Conservation (phyloP, 2,113 vertebrate species). For the Arothron firmamentum region DNA sequence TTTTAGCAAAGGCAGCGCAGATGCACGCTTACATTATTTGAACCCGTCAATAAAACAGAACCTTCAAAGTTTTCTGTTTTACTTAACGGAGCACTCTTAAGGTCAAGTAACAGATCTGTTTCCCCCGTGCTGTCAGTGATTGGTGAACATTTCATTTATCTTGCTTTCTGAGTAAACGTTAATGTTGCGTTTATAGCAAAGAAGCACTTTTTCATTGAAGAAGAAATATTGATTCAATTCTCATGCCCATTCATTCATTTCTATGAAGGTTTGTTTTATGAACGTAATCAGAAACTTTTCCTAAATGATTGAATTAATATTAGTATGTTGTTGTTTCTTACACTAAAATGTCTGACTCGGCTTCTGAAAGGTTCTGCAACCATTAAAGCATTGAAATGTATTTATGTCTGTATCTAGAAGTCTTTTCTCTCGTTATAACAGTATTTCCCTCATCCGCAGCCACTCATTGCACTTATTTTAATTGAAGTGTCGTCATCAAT, state of each 20-base stretch:
- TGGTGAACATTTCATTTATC: conserved; percentile 7
- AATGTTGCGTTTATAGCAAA: conserved; percentile 32
- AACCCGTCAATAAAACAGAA: too few relatives aligned
- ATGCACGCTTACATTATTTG: too few relatives aligned
- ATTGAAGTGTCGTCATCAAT: conserved; percentile 55
- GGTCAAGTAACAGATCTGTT: conserved; percentile 3
- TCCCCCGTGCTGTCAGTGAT: conserved; percentile 11
- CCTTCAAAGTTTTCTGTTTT: not conserved
- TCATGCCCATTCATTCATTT: conserved; percentile 22
- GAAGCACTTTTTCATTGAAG: conserved; percentile 31
- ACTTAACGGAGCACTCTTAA: not conserved
- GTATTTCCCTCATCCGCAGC: conserved; percentile 41
- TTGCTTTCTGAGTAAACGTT: conserved; percentile 19
- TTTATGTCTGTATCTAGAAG: conserved; percentile 46
- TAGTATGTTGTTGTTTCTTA: conserved; percentile 4
- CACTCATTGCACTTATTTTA: conserved; percentile 53
- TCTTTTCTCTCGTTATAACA: conserved; percentile 37
- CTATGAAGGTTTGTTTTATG: conserved; percentile 39
- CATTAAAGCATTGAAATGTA: conserved; percentile 21
- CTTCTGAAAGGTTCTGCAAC: not conserved
- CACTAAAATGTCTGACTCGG: conserved; percentile 2
- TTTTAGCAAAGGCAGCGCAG: too few relatives aligned
- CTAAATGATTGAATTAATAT: not conserved
- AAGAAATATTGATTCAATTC: conserved; percentile 22
- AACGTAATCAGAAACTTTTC: not conserved